Percentiles rank a stretch among this genome's conserved stretches.
Conservation (phyloP, 2,888 invertebrate genomes). For the Epirrita christyi region DNA sequence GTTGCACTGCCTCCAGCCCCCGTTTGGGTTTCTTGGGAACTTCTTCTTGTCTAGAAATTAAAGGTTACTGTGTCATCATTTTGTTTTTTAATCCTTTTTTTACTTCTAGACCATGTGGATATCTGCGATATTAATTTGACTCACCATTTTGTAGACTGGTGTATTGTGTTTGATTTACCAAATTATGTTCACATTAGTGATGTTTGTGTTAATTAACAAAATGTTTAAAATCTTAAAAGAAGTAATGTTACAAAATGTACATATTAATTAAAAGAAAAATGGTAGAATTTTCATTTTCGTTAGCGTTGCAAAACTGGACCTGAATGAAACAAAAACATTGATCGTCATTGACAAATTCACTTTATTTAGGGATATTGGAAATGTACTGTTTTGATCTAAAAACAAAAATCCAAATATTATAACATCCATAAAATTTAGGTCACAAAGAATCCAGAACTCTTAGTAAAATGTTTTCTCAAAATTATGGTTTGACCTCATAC, state of each 20-base stretch:
- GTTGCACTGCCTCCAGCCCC: slow-evolving; percentile 70
- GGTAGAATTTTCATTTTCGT: slow-evolving; percentile 65
- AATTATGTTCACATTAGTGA: neutral
- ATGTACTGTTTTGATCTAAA: slow-evolving; percentile 77
- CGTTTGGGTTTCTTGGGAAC: slow-evolving; percentile 77
- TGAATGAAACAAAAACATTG: slow-evolving; percentile 58
- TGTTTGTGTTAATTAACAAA: neutral
- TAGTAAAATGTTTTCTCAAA: slow-evolving; percentile 79
- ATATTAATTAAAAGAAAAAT: slow-evolving; percentile 67
- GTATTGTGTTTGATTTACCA: neutral
- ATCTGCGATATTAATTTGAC: slow-evolving; percentile 39
- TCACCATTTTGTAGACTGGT: slow-evolving; percentile 16
- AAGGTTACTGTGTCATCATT: neutral
- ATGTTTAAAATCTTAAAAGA: slow-evolving; percentile 5
- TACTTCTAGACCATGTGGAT: slow-evolving; percentile 47
- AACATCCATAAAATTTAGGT: slow-evolving; percentile 62
- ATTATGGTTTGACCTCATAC: slow-evolving; percentile 68
- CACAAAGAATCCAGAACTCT: slow-evolving; percentile 67
- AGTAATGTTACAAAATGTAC: slow-evolving; percentile 9
- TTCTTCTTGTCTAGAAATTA: slow-evolving; percentile 67
- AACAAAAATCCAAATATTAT: slow-evolving; percentile 73
- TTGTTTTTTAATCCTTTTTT: neutral
- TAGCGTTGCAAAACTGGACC: slow-evolving; percentile 71
- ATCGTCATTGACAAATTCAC: slow-evolving; percentile 74
- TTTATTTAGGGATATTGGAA: slow-evolving; percentile 79